phyloP scores from a whole-genome alignment of 2,113 vertebrate species.

The Pavo muticus region DNA sequence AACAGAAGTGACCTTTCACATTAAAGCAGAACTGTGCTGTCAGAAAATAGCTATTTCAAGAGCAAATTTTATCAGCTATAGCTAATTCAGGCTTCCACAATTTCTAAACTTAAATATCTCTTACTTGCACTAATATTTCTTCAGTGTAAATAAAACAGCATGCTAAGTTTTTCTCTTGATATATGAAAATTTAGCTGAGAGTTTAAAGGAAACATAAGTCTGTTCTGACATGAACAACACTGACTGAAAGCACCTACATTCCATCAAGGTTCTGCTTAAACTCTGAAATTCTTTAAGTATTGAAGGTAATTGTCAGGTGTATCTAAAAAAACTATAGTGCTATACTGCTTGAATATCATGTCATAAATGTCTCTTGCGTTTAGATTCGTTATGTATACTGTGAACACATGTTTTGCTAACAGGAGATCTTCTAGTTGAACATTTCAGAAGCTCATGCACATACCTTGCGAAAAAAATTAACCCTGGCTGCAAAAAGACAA shows the following conservation, averaged over 20 bases:
- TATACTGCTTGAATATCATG: background rate
- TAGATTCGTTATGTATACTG: background rate
- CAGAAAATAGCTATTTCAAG: background rate
- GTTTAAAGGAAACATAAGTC: background rate
- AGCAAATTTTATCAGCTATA: background rate
- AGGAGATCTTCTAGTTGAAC: background rate
- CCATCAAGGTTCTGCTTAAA: background rate
- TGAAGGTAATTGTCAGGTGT: background rate
- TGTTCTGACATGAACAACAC: background rate
- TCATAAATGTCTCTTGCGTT: background rate
- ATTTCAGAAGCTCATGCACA: background rate
- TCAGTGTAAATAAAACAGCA: background rate
- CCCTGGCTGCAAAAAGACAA: background rate
- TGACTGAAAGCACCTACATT: background rate
- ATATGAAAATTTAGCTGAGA: background rate
- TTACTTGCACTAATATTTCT: background rate
- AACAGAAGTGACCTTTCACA: background rate
- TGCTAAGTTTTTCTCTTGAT: background rate
- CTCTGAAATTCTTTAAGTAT: background rate
- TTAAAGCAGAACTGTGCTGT: slow-evolving; percentile 4
- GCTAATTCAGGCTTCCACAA: background rate
- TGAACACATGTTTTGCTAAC: background rate
- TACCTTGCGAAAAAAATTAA: background rate
- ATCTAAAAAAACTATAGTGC: background rate
- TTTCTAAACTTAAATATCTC: background rate